Percentiles rank a stretch among this genome's conserved stretches.
Conservation (phyloP, 2,797 vertebrate genomes). For the Rhinoraja longicauda region DNA sequence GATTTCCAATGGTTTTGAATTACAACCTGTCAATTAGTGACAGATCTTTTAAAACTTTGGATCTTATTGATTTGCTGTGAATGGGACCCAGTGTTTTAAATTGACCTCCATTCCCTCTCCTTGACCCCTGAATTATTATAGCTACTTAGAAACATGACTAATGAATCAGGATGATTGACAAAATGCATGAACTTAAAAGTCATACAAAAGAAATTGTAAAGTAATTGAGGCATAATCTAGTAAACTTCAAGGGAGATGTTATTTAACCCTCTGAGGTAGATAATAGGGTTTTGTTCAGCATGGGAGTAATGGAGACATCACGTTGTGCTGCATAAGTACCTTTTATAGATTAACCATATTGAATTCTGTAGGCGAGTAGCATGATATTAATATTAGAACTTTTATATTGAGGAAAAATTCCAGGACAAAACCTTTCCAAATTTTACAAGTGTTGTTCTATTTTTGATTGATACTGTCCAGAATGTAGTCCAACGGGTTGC, state of each 20-base stretch:
- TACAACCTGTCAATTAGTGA: conserved; percentile 2
- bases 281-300: conserved; percentile 17
- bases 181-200: not conserved
- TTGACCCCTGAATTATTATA: not conserved
- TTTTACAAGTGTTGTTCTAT: not conserved
- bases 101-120: not conserved
- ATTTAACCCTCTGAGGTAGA: not conserved
- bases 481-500: not conserved
- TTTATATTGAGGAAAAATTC: not conserved
- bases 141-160: not conserved
- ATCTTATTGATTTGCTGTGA: not conserved
- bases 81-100: conserved; percentile 25
- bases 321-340: not conserved
- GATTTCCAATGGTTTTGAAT: conserved; percentile 32
- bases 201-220: not conserved
- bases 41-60: not conserved
- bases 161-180: conserved; percentile 33
- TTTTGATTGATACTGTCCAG: not conserved
- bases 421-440: not conserved
- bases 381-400: conserved; percentile 11
- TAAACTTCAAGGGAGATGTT: not conserved
- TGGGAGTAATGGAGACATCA: not conserved
- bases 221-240: not conserved
- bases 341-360: not conserved
- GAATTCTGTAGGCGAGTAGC: not conserved